Percentiles rank a stretch among this genome's conserved stretches.
Evolutionary conservation across 2,888 invertebrate genomes (phyloP).

Genomic region (Sarcophaga carnaria): DNA sequence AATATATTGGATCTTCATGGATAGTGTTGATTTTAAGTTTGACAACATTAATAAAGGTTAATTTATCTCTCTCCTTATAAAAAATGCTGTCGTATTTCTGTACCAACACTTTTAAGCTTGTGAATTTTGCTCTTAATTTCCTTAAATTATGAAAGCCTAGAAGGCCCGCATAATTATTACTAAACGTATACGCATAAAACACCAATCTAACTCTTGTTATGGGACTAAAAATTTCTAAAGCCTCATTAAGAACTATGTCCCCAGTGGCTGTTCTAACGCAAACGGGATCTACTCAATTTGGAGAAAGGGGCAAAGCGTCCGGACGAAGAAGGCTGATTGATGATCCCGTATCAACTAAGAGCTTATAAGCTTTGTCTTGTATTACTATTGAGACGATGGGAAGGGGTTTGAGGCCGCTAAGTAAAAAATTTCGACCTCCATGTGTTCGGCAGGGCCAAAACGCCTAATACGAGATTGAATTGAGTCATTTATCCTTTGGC

Average conservation of each 20-base stretch:
- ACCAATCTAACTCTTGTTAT: not conserved
- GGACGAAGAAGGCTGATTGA: not conserved
- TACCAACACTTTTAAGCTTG: not conserved
- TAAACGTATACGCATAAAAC: constrained; percentile 2
- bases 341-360: not conserved
- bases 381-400: not conserved
- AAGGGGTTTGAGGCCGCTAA: not conserved
- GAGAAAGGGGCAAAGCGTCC: not conserved
- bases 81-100: too few species aligned
- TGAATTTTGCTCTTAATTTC: constrained; percentile 11
- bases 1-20: constrained; percentile 4
- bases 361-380: not conserved
- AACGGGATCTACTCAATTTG: not conserved
- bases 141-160: constrained; percentile 12
- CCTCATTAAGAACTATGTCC: not conserved
- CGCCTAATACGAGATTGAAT: constrained; percentile 6
- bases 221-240: not conserved
- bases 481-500: constrained; percentile 2
- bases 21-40: not conserved
- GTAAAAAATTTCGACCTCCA: not conserved
- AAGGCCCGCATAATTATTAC: constrained; percentile 7
- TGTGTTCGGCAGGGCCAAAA: not conserved
- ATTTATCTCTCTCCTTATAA: too few species aligned
- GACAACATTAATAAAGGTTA: not conserved
- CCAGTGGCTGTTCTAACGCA: not conserved